A percentile compares a stretch with the other conserved stretches of the same genome.
These are phyloP conservation scores for Pseudomyrmex dendroicus DNA, from an alignment of 1,140 invertebrate species.

Conservation along the genomic window DNA sequence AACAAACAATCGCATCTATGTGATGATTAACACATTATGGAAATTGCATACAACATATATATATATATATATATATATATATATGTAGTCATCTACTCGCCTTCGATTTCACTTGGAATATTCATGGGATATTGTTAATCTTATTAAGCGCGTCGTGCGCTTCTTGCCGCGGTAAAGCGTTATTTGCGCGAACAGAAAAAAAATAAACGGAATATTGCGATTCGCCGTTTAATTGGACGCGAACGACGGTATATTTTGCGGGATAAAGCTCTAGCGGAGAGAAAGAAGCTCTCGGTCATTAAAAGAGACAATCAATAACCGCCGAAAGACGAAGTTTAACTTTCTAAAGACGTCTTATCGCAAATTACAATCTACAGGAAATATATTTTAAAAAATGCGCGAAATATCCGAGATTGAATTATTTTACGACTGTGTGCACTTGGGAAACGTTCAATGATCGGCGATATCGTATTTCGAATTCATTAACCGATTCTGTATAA, in stretches of 20 bases:
- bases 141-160: neutral
- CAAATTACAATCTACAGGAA: neutral
- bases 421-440: neutral
- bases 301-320: too few relatives aligned
- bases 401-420: too few relatives aligned
- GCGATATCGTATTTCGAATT: slow-evolving; percentile 9
- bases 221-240: neutral
- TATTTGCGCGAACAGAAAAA: too few relatives aligned
- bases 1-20: slow-evolving; percentile 2
- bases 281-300: too few relatives aligned
- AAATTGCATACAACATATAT: neutral
- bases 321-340: neutral
- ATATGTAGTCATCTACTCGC: neutral
- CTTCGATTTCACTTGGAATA: slow-evolving; percentile 33
- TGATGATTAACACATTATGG: slow-evolving; percentile 14
- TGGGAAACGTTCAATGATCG: neutral
- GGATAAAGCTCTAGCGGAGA: too few relatives aligned
- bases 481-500: neutral
- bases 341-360: slow-evolving; percentile 6
- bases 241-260: too few relatives aligned
- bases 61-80: slow-evolving; percentile 27
- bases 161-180: neutral
- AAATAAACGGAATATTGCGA: neutral
- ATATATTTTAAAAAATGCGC: too few relatives aligned
- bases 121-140: slow-evolving; percentile 30